Evolutionary conservation across 64 coral and sea anemone genomes (phyloP), one percentile per base, ranked within the genome.

Genomic region (Montipora foliosa): DNA sequence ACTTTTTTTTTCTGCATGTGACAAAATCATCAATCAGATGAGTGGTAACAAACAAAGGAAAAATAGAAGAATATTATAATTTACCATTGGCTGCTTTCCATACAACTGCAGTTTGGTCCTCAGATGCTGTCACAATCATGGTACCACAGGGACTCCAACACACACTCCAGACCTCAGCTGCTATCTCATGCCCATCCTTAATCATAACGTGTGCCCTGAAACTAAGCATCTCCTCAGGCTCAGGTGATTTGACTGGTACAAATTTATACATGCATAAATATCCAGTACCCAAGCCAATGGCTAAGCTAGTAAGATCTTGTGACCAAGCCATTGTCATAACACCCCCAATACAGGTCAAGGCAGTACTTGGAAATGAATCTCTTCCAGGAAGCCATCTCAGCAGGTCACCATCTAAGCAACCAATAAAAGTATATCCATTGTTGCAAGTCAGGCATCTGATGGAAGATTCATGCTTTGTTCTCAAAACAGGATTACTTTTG

Each of bases 91-190:
- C 55, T 64, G 66, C 83, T 89, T 89, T 89, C 96, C 96, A 97
- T 49, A 97, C 91, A 45, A 78, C 91, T 20, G 96, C 76, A 75
- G 96, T 95, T 60, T 98, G 96, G 90, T 98, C 96, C 82, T 97
- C 96, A 48, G 96, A 97, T 45, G 96, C 96, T 21, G 96, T 94
- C 46, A 93, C 96, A 77, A 98, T 95, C 96, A 98, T 95, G 6
- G 59, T 72, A 70, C 90, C 89, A 89, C 96, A 95, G 8, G 96
- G 96, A 92, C 96, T 98, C 96, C 96, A 98, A 71, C 96, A 98
- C 8, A 98, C 78, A 92, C 92, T 94, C 96, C 96, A 98, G 60
- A 98, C 83, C 77, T 98, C 96, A 44, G 93, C 93, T 78, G 89
- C 77, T 46, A 77, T 24, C 44, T 88, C 48, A 14, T 67, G 21